A percentile compares a stretch with the other conserved stretches of the same genome.
Evolutionary conservation across 1,140 invertebrate genomes (phyloP).

Genomic region (Protaetia brevitarsis): DNA sequence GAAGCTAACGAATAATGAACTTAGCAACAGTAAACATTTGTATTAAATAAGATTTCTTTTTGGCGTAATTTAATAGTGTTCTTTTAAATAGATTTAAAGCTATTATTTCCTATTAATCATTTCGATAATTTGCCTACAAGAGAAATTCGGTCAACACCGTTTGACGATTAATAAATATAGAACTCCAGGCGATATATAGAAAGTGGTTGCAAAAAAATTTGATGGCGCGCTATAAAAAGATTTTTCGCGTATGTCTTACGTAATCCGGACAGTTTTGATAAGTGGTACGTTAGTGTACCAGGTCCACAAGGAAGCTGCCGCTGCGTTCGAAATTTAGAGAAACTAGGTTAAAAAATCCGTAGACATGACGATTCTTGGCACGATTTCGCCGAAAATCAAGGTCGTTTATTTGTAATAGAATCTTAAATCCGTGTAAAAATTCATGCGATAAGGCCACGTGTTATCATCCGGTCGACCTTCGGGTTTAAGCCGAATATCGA

Average conservation of each 20-base stretch:
- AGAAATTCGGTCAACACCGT: neutral
- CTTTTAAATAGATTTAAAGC: neutral
- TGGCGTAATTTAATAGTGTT: no score
- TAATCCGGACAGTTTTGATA: neutral
- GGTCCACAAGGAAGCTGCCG: neutral
- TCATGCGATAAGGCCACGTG: slow-evolving; percentile 12
- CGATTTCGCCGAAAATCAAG: slow-evolving; percentile 11
- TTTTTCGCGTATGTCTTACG: neutral
- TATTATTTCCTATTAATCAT: neutral
- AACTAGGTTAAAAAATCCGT: neutral
- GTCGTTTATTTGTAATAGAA: neutral
- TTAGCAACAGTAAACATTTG: no score
- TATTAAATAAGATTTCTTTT: no score
- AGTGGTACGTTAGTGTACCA: neutral
- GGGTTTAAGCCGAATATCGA: neutral
- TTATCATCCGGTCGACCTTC: slow-evolving; percentile 17
- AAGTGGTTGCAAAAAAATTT: slow-evolving; percentile 1
- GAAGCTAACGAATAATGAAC: no score
- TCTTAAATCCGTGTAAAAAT: neutral
- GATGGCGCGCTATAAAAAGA: slow-evolving; percentile 11
- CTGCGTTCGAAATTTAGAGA: slow-evolving; percentile 1
- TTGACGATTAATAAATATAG: neutral
- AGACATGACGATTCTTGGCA: slow-evolving; percentile 1
- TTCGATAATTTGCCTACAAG: neutral
- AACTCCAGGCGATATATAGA: slow-evolving; percentile 2